Evolutionary conservation across 1,140 invertebrate species (phyloP), one percentile per base, ranked within the genome.

Genomic region (Pseudoatta argentina): DNA sequence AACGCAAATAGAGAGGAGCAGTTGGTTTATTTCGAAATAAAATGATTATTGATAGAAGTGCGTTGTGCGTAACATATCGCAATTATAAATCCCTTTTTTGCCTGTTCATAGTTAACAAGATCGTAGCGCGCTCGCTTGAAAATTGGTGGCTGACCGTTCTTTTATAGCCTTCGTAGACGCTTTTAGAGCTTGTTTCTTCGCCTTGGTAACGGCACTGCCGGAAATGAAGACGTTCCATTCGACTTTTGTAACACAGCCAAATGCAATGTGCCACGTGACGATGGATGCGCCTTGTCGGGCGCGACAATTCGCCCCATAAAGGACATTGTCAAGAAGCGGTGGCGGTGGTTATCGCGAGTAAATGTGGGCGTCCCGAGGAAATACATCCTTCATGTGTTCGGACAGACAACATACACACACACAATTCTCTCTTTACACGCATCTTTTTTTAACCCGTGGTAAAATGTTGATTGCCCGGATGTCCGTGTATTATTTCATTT

Each of bases 151-250:
- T 14, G 76, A n/a, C 30, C 48, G 30, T 21, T 27, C 66, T 81
- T 81, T 57, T 71, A 55, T 57, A 81, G 34, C 21, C 16, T 81
- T 71, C 51, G 51, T 83, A 39, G 79, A 73, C 69, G 39, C 55
- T 83, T 83, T 83, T 83, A 83, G 69, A 75, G 55, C 18, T 21
- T 18, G 21, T 34, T 39, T 4, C 48, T 39, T n/a, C 39, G 76
- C 44, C 30, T n/a, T 14, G 61, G 18, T 78, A 53, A 53, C 64
- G 16, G 27, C 39, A 18, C 39, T 61, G 69, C 67, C 69, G 57
- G 79, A 83, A 83, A 83, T 75, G 48, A 73, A 83, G 69, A 83
- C 69, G 53, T 55, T 82, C 67, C 67, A 69, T 57, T 18, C 39
- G 67, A 51, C 53, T 73, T 83, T 51, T 51, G 55, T 39, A 27